These are phyloP conservation scores for Liposcelis brunnea DNA, from an alignment of 2,888 invertebrate species.

Conservation along the genomic window DNA sequence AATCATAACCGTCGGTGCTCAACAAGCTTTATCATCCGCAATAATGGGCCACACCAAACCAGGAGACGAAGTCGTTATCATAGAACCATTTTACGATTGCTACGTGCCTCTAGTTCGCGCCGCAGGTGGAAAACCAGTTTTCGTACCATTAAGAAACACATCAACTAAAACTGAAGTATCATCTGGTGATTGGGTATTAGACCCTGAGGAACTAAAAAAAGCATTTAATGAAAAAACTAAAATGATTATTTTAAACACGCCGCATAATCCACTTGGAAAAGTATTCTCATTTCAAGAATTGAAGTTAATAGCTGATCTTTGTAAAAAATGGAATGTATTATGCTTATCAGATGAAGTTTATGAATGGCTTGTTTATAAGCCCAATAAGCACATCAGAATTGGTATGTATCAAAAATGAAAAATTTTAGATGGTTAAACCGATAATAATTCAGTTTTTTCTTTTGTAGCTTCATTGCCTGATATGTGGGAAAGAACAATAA, in stretches of 20 bases:
- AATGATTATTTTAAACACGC: conserved; percentile 89
- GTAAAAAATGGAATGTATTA: conserved; percentile 80
- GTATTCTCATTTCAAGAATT: conserved; percentile 55
- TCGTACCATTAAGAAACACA: conserved; percentile 71
- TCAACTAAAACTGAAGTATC: conserved; percentile 24
- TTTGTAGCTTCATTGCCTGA: conserved; percentile 65
- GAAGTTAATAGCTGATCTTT: conserved; percentile 64
- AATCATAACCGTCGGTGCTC: conserved; percentile 81
- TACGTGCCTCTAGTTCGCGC: conserved; percentile 86
- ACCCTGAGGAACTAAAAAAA: conserved; percentile 57
- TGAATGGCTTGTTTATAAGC: conserved; percentile 87
- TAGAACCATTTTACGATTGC: conserved; percentile 97
- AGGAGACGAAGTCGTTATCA: conserved; percentile 86
- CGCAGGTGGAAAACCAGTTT: conserved; percentile 73
- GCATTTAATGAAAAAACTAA: conserved; percentile 82
- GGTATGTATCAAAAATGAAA: conserved; percentile 34
- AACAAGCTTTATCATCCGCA: conserved; percentile 77
- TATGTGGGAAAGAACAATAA: conserved; percentile 96
- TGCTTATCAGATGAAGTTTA: conserved; percentile 96
- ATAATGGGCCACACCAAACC: conserved; percentile 74
- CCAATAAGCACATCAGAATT: conserved; percentile 71
- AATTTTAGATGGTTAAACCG: too few species aligned
- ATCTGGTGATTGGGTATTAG: conserved; percentile 80
- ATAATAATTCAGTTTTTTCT: too few species aligned
- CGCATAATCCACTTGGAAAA: conserved; percentile 95